Evolutionary conservation across 2,888 invertebrate genomes (phyloP), one percentile per base, ranked within the genome.

Genomic region (Nephrocerus scutellatus): DNA sequence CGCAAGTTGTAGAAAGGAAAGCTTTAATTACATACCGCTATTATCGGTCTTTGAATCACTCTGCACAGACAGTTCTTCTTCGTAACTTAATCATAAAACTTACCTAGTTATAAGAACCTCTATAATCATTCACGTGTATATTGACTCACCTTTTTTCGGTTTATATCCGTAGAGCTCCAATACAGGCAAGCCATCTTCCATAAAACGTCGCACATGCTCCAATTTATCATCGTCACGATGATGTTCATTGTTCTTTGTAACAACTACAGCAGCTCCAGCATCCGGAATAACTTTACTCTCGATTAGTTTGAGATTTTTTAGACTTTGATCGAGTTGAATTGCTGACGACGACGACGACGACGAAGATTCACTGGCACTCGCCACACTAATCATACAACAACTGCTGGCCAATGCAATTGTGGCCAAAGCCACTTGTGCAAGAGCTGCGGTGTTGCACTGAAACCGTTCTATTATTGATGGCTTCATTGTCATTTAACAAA

Each of bases 281-380:
- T 66, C 66, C 44, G 66, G 66, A 51, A 66, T 58, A 38, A 61
- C 53, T 55, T 63, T 63, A 51, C 56, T 59, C 51, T 64, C 63
- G 50, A 66, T 66, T 43, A 61, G 48, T 44, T 62, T 63, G 39
- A 60, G 57, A 51, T 66, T 66, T 51, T 63, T 65, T 37, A 63
- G 53, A 41, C 54, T 63, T 20, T 57, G 53, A 55, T 66, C 66
- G 44, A 59, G 57, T 52, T 59, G 60, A 31, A 43, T 30, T 6
- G 41, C 43, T 22, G 20, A 7, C 7, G 46, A 41, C 16, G 42
- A 14, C 7, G 34, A 19, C 7, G 46, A 41, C 16, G 42, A 14
- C 7, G 34, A 19, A 19, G 35, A 23, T 7, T 37, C 37, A 37
- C 30, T 19, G 12, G 37, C 18, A 15, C 20, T 16, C 15, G 28